Evolutionary conservation across 2,888 invertebrate species (phyloP).

Genomic region (Epirrita christyi): DNA sequence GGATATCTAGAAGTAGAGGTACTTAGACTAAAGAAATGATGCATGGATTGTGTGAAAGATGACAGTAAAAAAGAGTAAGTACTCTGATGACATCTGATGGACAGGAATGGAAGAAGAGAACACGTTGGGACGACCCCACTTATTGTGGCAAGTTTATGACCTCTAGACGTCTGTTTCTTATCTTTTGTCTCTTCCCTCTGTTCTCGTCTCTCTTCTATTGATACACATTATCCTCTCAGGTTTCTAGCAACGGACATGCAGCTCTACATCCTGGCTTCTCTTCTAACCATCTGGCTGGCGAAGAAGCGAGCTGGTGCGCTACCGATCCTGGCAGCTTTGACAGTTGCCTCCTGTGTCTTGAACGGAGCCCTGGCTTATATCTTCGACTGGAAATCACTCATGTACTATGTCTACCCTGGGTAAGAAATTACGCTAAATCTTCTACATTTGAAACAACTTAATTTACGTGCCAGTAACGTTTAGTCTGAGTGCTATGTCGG

Average conservation of each 20-base stretch:
- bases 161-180: background rate
- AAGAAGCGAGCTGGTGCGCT: constrained; percentile 42
- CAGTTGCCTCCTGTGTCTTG: constrained; percentile 40
- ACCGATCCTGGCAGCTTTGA: constrained; percentile 43
- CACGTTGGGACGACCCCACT: too few species aligned
- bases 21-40: too few species aligned
- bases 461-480: background rate
- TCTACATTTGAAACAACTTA: too few species aligned
- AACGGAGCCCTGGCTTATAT: constrained; percentile 55
- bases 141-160: too few species aligned
- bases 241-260: constrained; percentile 71
- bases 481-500: background rate
- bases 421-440: constrained; percentile 34
- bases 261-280: constrained; percentile 52
- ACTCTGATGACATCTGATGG: too few species aligned
- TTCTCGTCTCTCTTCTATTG: too few species aligned
- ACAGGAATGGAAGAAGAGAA: too few species aligned
- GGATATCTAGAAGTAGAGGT: too few species aligned
- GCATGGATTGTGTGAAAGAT: too few species aligned
- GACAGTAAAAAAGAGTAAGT: too few species aligned
- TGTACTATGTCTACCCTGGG: constrained; percentile 57
- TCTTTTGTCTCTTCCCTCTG: background rate
- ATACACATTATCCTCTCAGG: constrained; percentile 44
- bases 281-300: constrained; percentile 50
- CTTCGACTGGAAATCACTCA: constrained; percentile 54